phyloP scores from a whole-genome alignment of 1,140 invertebrate genomes.

The Triops longicaudatus region DNA sequence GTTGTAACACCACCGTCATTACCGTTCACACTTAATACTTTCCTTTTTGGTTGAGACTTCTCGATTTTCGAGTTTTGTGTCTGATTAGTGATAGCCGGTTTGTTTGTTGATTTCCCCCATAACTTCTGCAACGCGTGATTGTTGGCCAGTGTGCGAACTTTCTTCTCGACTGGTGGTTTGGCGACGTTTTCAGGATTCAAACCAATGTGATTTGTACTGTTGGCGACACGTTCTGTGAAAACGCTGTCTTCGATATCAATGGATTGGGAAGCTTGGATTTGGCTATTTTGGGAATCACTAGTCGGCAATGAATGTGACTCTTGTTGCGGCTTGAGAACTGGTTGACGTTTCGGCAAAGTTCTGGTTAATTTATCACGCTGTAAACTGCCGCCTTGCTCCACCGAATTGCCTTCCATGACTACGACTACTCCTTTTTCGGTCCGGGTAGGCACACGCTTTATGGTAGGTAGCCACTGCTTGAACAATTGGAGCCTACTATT shows the following conservation, averaged over 20 bases:
- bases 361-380: slow-evolving; percentile 8
- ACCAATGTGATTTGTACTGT: background rate
- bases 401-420: background rate
- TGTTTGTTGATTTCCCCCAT: background rate
- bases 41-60: background rate
- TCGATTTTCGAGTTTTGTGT: background rate
- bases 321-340: background rate
- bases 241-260: background rate
- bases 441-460: background rate
- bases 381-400: background rate
- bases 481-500: background rate
- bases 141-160: background rate
- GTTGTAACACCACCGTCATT: background rate
- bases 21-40: background rate
- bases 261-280: background rate
- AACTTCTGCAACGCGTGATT: slow-evolving; percentile 2
- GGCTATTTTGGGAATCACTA: background rate
- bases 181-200: background rate
- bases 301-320: background rate
- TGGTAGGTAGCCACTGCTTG: background rate
- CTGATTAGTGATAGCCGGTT: background rate
- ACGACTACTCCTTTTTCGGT: background rate
- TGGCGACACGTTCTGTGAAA: background rate
- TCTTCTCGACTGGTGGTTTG: background rate
- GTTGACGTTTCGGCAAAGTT: background rate